These are phyloP conservation scores for Galeruca laticollis DNA, from an alignment of 2,888 invertebrate species.

Conservation along the genomic window DNA sequence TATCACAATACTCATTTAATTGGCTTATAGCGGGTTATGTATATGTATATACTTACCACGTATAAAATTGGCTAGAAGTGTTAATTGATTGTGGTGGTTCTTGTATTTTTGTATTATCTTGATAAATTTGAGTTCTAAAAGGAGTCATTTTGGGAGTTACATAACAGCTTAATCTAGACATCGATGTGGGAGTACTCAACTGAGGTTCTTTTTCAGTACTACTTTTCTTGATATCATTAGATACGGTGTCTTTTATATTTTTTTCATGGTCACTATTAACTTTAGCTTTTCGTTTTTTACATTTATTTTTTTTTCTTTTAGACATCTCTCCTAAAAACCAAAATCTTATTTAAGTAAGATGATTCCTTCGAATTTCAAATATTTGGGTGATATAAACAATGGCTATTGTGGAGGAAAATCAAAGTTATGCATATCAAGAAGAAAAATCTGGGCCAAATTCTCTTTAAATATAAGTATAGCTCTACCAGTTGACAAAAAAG, in stretches of 20 bases:
- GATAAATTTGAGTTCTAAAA: neutral
- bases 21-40: too few species aligned
- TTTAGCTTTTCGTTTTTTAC: neutral
- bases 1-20: too few species aligned
- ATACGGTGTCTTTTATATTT: neutral
- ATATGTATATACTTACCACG: neutral
- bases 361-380: too few species aligned
- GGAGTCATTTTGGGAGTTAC: neutral
- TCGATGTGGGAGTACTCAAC: neutral
- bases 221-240: neutral
- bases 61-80: neutral
- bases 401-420: too few species aligned
- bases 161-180: constrained; percentile 1
- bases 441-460: too few species aligned
- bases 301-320: neutral
- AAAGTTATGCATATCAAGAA: too few species aligned
- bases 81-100: neutral
- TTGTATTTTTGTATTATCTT: neutral
- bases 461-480: too few species aligned
- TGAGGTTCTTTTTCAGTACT: neutral
- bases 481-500: too few species aligned
- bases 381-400: too few species aligned
- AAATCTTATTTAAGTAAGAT: too few species aligned
- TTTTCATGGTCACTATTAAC: neutral
- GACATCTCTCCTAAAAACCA: neutral